These are phyloP conservation scores for Anoplopoma fimbria DNA, from an alignment of 2,113 vertebrate genomes.

Conservation along the genomic window DNA sequence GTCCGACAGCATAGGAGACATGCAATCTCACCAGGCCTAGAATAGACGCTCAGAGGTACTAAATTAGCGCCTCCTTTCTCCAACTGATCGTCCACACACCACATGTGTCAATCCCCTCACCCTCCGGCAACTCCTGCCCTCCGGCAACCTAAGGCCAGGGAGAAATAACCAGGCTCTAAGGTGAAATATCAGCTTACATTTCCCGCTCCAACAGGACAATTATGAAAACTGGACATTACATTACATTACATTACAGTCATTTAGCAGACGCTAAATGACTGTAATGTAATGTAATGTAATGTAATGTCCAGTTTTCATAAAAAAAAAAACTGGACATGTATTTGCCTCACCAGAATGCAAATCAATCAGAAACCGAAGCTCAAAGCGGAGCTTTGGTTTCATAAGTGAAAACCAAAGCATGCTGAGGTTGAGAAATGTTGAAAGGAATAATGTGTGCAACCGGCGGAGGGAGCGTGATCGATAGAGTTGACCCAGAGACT, in stretches of 20 bases:
- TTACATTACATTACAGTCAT: too few relatives aligned
- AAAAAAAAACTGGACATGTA: slow-evolving; percentile 50
- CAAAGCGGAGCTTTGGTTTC: slow-evolving; percentile 20
- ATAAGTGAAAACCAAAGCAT: slow-evolving; percentile 18
- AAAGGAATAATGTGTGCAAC: slow-evolving; percentile 41
- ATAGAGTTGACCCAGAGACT: slow-evolving; percentile 50
- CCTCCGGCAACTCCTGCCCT: slow-evolving; percentile 44
- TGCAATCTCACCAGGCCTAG: slow-evolving; percentile 43
- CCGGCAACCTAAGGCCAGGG: slow-evolving; percentile 50
- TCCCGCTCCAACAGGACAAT: slow-evolving; percentile 41
- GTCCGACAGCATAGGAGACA: slow-evolving; percentile 52
- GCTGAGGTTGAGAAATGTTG: slow-evolving; percentile 37
- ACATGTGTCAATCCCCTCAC: slow-evolving; percentile 63
- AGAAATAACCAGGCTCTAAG: slow-evolving; percentile 40
- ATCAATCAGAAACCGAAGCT: slow-evolving; percentile 70
- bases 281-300: too few relatives aligned
- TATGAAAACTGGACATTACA: slow-evolving; percentile 56
- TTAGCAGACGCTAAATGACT: too few relatives aligned
- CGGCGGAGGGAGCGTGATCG: slow-evolving; percentile 34
- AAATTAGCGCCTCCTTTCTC: slow-evolving; percentile 63
- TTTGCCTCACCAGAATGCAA: slow-evolving; percentile 37
- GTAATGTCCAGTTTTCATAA: too few relatives aligned
- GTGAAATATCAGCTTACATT: slow-evolving; percentile 59
- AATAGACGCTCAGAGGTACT: slow-evolving; percentile 59
- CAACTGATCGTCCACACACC: slow-evolving; percentile 65